phyloP scores from a whole-genome alignment of 1,140 invertebrate genomes.

The Planococcus citri region DNA sequence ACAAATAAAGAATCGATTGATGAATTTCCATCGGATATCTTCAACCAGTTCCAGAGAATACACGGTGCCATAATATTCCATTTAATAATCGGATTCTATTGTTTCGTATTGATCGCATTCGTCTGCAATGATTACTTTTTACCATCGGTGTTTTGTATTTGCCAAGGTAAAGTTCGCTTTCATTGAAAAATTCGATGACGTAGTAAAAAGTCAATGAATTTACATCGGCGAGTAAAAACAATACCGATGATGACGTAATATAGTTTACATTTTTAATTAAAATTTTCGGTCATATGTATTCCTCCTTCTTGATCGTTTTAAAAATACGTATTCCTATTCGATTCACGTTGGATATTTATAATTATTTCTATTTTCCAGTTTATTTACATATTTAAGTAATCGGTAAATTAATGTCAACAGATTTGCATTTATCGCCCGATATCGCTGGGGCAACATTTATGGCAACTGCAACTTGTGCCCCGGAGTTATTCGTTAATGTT shows the following conservation, averaged over 20 bases:
- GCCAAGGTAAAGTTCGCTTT: conserved; percentile 42
- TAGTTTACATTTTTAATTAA: no score
- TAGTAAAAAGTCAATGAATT: background rate
- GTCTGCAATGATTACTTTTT: conserved; percentile 79
- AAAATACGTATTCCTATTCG: background rate
- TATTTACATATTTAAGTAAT: background rate
- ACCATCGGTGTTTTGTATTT: conserved; percentile 67
- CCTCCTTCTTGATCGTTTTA: no score
- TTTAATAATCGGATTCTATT: conserved; percentile 59
- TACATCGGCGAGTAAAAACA: background rate
- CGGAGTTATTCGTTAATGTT: conserved; percentile 44
- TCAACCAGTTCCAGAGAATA: conserved; percentile 45
- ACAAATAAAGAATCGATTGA: conserved; percentile 11
- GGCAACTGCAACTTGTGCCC: conserved; percentile 52
- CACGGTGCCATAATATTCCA: conserved; percentile 60
- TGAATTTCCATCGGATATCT: conserved; percentile 45
- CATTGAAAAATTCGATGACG: background rate
- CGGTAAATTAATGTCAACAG: conserved; percentile 26
- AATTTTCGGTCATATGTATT: no score
- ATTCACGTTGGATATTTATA: background rate
- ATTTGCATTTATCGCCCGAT: conserved; percentile 42
- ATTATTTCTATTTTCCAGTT: background rate
- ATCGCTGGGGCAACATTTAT: conserved; percentile 52
- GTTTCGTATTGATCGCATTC: conserved; percentile 61
- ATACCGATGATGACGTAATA: no score